Percentiles rank a stretch among this genome's conserved stretches.
phyloP scores from a whole-genome alignment of 1,140 invertebrate genomes.

The Metopolophium dirhodum region DNA sequence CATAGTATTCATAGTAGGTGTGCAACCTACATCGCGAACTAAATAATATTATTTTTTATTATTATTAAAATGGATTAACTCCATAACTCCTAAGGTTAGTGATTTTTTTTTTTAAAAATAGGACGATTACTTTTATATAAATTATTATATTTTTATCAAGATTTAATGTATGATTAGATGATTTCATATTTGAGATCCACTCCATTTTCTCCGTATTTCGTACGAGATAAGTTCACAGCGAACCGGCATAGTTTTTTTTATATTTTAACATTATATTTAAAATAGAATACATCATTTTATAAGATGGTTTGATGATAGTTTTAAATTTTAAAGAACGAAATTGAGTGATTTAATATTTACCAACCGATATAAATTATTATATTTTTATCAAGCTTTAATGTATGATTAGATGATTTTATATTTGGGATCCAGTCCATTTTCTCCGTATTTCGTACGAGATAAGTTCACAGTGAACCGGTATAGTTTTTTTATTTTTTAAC shows the following conservation, averaged over 20 bases:
- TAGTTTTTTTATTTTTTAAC: background rate
- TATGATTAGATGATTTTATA: background rate
- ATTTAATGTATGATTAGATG: background rate
- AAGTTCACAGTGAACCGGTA: background rate
- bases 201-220: background rate
- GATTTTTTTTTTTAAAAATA: background rate
- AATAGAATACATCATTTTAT: background rate
- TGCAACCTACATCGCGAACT: too few species aligned
- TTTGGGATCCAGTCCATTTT: background rate
- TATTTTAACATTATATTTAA: background rate
- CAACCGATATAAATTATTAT: background rate
- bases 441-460: background rate
- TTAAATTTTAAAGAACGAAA: background rate
- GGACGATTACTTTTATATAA: background rate
- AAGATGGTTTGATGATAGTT: background rate
- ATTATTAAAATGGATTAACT: too few species aligned
- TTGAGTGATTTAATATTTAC: background rate
- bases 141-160: background rate
- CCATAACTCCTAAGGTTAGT: too few species aligned
- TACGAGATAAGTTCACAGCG: background rate
- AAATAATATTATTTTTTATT: too few species aligned
- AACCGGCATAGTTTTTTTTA: background rate
- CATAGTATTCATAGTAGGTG: too few species aligned
- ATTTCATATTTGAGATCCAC: background rate
- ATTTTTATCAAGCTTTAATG: background rate